Conservation (phyloP, 1,140 invertebrate species). For the Zaprionus capensis region DNA sequence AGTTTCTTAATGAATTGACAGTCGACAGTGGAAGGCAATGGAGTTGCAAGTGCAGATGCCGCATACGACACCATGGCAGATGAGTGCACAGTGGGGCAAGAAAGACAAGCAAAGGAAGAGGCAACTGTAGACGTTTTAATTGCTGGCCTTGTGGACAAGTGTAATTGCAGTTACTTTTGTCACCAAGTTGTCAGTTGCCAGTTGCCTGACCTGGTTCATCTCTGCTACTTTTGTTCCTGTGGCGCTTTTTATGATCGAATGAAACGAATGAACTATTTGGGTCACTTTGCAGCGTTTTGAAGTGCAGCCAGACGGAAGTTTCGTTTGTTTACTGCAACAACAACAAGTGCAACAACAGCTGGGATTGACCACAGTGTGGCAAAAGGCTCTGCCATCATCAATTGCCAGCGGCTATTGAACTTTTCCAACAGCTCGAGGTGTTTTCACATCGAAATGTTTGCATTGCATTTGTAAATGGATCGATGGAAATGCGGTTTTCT, state of each 20-base stretch:
- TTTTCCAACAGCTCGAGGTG: constrained; percentile 4
- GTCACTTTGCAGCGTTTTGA: constrained; percentile 65
- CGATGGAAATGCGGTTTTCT: constrained; percentile 23
- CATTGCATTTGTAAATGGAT: constrained; percentile 4
- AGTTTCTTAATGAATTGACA: constrained; percentile 41
- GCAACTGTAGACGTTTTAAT: constrained; percentile 55
- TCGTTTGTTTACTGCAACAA: constrained; percentile 39
- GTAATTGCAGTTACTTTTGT: constrained; percentile 36
- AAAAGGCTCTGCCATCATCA: constrained; percentile 19
- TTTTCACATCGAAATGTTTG: constrained; percentile 16
- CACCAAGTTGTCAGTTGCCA: constrained; percentile 5
- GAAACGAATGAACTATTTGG: constrained; percentile 53
- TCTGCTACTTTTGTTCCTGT: constrained; percentile 45
- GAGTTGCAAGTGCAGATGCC: background rate
- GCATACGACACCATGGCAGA: background rate
- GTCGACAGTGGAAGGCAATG: constrained; percentile 30
- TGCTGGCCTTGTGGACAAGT: constrained; percentile 43
- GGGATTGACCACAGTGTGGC: constrained; percentile 17
- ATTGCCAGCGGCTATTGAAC: constrained; percentile 30
- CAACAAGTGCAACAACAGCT: constrained; percentile 4
- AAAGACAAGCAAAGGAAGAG: background rate
- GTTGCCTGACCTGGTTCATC: constrained; percentile 11
- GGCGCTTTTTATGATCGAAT: constrained; percentile 55
- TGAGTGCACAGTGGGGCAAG: background rate
- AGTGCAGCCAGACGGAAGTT: constrained; percentile 75